Evolutionary conservation across 2,888 invertebrate genomes (phyloP).

Genomic region (Aromia moschata): DNA sequence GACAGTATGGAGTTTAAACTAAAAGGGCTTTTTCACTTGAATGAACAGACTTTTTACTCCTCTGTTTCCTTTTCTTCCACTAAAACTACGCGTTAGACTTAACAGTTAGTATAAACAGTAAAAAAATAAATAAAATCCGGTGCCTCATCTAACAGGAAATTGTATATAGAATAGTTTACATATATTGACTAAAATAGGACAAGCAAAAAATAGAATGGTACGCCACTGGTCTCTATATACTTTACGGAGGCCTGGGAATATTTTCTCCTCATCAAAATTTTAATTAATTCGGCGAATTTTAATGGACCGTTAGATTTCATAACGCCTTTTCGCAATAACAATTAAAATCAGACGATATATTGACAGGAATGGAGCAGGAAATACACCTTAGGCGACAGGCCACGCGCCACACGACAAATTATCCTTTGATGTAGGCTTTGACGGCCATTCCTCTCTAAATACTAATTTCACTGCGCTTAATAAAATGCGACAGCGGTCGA

Average conservation of each 20-base stretch:
- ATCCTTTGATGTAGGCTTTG: too few species aligned
- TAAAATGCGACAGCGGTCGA: too few species aligned
- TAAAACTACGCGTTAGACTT: conserved; percentile 17
- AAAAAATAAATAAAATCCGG: conserved; percentile 1
- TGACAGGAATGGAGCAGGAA: neutral
- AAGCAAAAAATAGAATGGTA: neutral
- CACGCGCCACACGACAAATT: too few species aligned
- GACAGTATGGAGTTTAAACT: conserved; percentile 41
- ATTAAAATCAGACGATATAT: neutral
- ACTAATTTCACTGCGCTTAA: too few species aligned
- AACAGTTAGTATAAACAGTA: conserved; percentile 20
- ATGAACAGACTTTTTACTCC: conserved; percentile 25
- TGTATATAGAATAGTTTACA: too few species aligned
- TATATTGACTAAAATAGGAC: neutral
- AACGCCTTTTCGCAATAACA: neutral
- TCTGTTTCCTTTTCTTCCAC: conserved; percentile 10
- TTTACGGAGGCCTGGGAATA: neutral
- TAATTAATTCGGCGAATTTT: neutral
- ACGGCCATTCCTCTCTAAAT: too few species aligned
- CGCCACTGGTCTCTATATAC: neutral
- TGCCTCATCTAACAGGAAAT: neutral
- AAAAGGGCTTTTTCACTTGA: conserved; percentile 40
- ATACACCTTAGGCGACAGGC: too few species aligned
- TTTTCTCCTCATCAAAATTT: neutral
- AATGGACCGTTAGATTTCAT: neutral